Percentiles rank a stretch among this genome's conserved stretches.
phyloP scores from a whole-genome alignment of 2,888 invertebrate species.

The Sabatieria punctata region DNA sequence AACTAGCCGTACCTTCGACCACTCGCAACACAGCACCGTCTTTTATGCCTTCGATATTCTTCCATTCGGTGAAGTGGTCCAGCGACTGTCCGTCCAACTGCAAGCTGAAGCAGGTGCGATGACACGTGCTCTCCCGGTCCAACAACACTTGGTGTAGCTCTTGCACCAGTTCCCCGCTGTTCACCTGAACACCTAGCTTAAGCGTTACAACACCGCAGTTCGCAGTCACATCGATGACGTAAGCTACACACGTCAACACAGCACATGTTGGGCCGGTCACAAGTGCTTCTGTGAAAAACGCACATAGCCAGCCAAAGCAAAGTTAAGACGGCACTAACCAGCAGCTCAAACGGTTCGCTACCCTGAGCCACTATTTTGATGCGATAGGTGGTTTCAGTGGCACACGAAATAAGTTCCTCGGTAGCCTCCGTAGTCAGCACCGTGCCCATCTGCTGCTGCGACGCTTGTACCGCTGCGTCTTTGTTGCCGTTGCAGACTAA shows the following conservation, averaged over 20 bases:
- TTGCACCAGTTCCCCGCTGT: slow-evolving; percentile 86
- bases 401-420: neutral
- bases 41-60: slow-evolving; percentile 81
- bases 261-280: too few species aligned
- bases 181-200: slow-evolving; percentile 45
- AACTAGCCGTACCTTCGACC: slow-evolving; percentile 41
- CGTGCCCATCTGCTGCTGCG: too few species aligned
- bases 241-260: too few species aligned
- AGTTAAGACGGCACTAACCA: too few species aligned
- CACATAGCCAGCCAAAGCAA: too few species aligned
- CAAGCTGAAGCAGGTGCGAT: slow-evolving; percentile 81
- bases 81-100: slow-evolving; percentile 79
- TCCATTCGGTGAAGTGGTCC: slow-evolving; percentile 93
- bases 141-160: slow-evolving; percentile 94
- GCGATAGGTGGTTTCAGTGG: slow-evolving; percentile 60
- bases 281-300: too few species aligned
- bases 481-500: too few species aligned
- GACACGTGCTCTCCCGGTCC: slow-evolving; percentile 96
- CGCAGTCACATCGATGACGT: too few species aligned
- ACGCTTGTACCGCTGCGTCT: too few species aligned
- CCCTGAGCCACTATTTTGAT: slow-evolving; percentile 86
- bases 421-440: too few species aligned
- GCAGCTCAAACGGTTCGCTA: slow-evolving; percentile 75
- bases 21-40: slow-evolving; percentile 81
- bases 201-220: neutral